Conservation (phyloP, 2,888 invertebrate genomes). For the Metellina segmentata region DNA sequence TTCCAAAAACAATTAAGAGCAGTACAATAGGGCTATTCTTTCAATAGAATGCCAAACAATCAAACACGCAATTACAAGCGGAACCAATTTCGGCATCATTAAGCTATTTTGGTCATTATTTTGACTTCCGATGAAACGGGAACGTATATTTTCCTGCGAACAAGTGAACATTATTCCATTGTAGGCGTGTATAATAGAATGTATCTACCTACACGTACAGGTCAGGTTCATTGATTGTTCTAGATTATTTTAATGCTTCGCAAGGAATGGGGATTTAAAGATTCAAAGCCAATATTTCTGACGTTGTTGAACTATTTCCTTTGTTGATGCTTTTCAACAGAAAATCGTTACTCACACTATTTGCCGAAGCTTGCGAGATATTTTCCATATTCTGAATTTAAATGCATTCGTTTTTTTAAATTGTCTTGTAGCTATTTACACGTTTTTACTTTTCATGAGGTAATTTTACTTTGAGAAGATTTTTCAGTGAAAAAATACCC, state of each 20-base stretch:
- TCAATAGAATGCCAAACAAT: background rate
- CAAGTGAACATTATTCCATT: background rate
- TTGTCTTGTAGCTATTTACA: no score
- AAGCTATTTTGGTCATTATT: background rate
- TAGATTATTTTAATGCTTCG: background rate
- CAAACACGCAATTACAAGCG: background rate
- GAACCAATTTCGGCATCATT: background rate
- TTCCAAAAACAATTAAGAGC: conserved; percentile 16
- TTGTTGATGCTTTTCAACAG: no score
- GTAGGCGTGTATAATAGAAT: background rate
- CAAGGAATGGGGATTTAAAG: background rate
- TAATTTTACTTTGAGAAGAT: no score
- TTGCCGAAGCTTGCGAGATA: no score
- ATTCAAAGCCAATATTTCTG: no score
- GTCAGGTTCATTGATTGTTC: background rate
- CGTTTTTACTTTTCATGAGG: no score
- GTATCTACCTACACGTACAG: background rate
- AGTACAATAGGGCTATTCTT: conserved; percentile 5
- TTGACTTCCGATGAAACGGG: background rate
- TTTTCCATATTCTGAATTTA: no score
- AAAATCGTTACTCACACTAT: no score
- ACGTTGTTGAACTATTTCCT: no score
- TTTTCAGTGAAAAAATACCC: no score
- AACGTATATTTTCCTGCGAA: background rate
- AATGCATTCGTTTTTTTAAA: no score